phyloP scores from a whole-genome alignment of 2,113 vertebrate genomes.

The Panthera tigris region DNA sequence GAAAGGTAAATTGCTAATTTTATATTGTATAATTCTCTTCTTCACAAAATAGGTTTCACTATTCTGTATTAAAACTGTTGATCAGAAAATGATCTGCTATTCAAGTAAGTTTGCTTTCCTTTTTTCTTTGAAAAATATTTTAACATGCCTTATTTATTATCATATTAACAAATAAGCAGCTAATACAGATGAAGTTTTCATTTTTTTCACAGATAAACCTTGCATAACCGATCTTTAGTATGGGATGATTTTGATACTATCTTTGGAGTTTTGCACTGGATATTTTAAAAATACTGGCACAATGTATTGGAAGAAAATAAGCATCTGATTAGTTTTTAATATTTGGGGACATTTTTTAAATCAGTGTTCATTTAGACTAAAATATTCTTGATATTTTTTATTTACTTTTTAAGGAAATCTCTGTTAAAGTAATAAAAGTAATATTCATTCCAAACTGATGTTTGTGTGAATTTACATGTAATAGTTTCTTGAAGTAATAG shows the following conservation, averaged over 20 bases:
- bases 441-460: slow-evolving; percentile 76
- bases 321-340: slow-evolving; percentile 76
- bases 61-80: slow-evolving; percentile 84
- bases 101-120: slow-evolving; percentile 81
- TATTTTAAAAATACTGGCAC: slow-evolving; percentile 81
- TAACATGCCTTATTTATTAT: slow-evolving; percentile 85
- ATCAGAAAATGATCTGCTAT: slow-evolving; percentile 81
- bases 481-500: slow-evolving; percentile 69
- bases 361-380: slow-evolving; percentile 72
- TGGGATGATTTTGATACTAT: slow-evolving; percentile 88
- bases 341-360: slow-evolving; percentile 75
- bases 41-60: slow-evolving; percentile 86
- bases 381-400: slow-evolving; percentile 73
- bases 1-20: slow-evolving; percentile 87
- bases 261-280: slow-evolving; percentile 88
- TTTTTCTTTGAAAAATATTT: slow-evolving; percentile 80
- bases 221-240: slow-evolving; percentile 83
- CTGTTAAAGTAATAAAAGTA: slow-evolving; percentile 73
- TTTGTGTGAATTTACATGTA: slow-evolving; percentile 77
- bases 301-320: slow-evolving; percentile 72
- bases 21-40: slow-evolving; percentile 85
- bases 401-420: slow-evolving; percentile 78
- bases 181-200: slow-evolving; percentile 78
- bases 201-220: slow-evolving; percentile 83
- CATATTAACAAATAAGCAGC: slow-evolving; percentile 79